Base-by-base conservation (phyloP, 2,797 vertebrate species). In the Chloroceryle amazona region DNA sequence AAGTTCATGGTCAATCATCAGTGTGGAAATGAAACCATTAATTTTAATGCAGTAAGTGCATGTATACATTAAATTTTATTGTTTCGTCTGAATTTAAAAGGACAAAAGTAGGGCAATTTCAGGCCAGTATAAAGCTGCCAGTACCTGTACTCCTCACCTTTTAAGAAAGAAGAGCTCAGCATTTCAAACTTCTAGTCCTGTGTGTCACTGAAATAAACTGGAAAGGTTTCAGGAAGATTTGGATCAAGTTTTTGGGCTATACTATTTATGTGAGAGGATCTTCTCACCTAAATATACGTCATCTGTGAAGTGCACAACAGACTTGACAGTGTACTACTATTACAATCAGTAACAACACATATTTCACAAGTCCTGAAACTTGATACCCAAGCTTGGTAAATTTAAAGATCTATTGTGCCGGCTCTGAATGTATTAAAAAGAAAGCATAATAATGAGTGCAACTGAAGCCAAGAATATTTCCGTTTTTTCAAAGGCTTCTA, bases 11-110 rank as follows among this genome's bases (percentile, higher is more conserved):
- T 92, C 74, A 89, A 37, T 92, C 94, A 95, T 84, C 42, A 85
- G 67, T 82, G 67, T 96, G 94, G 86, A 97, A 96, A 87, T 58
- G 19, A 92, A 97, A 61, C 74, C 57, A 89, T 93, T 95, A 80
- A 80, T 87, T 97, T 94, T 95, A 94, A 95, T 93, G 86, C 47
- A 54, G 74, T 87, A 87, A 95, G 57, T 67, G 78, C 63, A 90
- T 5, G 16, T 63, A 70, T 33, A 28, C 71, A 74, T 95, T 87
- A 96, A 94, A 96, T 95, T 95, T 94, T 96, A 94, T 85, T 89
- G 91, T 90, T 96, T 90, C 86, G 44, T 78, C 72, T 92, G 74
- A 90, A 82, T 91, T 89, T 71, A 61, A 95, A 86, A 89, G 47
- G 80, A 81, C 2, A 4, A 87, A 87, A 71, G 55, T 22, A 76